phyloP scores from a whole-genome alignment of 2,797 vertebrate species.

The Catharus ustulatus region DNA sequence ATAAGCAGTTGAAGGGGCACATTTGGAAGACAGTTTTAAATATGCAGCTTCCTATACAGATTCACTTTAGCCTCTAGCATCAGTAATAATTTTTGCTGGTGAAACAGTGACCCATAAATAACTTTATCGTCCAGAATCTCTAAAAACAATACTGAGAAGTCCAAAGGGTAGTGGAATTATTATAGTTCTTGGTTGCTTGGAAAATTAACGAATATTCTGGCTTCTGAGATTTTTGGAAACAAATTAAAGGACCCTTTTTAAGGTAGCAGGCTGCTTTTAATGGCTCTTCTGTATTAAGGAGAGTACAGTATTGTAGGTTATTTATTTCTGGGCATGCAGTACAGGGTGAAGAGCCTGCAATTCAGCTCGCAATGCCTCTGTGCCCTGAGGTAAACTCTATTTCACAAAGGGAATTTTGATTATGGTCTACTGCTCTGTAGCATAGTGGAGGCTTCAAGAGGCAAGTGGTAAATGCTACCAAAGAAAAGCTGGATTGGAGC shows the following conservation, averaged over 20 bases:
- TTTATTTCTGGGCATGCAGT: constrained; percentile 64
- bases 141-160: constrained; percentile 7
- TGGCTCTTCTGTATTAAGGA: constrained; percentile 68
- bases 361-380: constrained; percentile 72
- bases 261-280: constrained; percentile 74
- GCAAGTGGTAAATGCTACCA: constrained; percentile 87
- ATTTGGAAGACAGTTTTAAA: constrained; percentile 14
- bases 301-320: constrained; percentile 73
- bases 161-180: constrained; percentile 1
- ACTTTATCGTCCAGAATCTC: not conserved
- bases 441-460: constrained; percentile 85
- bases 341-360: constrained; percentile 67
- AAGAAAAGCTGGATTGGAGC: constrained; percentile 89
- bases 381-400: constrained; percentile 86
- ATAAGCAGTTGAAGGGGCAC: not conserved
- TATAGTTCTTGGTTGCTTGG: constrained; percentile 1
- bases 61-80: not conserved
- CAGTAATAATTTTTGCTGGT: constrained; percentile 15
- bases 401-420: constrained; percentile 91
- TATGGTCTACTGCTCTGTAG: constrained; percentile 85
- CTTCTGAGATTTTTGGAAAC: constrained; percentile 65
- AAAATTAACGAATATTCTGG: constrained; percentile 64
- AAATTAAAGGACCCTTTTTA: constrained; percentile 77
- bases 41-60: not conserved
- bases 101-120: constrained; percentile 49